Percentiles rank a stretch among this genome's conserved stretches.
phyloP scores from a whole-genome alignment of 2,797 vertebrate species.

The Cottoperca gobio region DNA sequence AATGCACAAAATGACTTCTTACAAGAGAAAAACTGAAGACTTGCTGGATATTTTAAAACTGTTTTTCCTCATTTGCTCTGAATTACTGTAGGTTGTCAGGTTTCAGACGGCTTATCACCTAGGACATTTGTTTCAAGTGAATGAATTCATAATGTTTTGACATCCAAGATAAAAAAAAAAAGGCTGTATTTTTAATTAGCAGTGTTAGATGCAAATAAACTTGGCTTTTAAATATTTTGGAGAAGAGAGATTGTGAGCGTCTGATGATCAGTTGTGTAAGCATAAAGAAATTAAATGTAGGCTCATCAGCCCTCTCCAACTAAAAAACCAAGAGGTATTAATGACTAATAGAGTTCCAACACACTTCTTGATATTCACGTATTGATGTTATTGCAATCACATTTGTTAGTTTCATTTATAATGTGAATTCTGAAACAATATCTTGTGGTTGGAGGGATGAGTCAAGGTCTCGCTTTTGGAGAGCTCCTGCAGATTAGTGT shows the following conservation, averaged over 20 bases:
- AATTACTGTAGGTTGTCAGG: constrained; percentile 10
- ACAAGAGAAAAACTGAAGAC: constrained; percentile 21
- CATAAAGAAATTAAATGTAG: constrained; percentile 31
- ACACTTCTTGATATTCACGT: constrained; percentile 22
- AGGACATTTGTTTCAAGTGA: constrained; percentile 44
- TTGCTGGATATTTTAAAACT: constrained; percentile 25
- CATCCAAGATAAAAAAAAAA: constrained; percentile 10
- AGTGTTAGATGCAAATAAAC: constrained; percentile 28
- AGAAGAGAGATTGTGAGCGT: constrained; percentile 3
- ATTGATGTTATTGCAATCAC: constrained; percentile 35
- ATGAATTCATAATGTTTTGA: constrained; percentile 34
- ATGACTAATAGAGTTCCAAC: constrained; percentile 35
- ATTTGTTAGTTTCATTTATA: constrained; percentile 38
- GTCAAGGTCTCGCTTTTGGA: constrained; percentile 62
- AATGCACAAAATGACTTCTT: constrained; percentile 41
- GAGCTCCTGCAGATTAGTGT: constrained; percentile 69
- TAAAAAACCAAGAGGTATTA: constrained; percentile 39
- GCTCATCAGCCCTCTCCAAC: constrained; percentile 8
- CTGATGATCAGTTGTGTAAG: constrained; percentile 32
- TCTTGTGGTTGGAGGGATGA: constrained; percentile 40
- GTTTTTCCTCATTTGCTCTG: constrained; percentile 12
- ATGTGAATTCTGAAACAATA: constrained; percentile 55
- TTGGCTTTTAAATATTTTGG: constrained; percentile 27
- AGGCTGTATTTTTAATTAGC: constrained; percentile 42
- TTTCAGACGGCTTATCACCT: constrained; percentile 38